These are phyloP conservation scores for Nycticryphes semicollaris DNA, from an alignment of 2,113 vertebrate species.

Conservation along the genomic window DNA sequence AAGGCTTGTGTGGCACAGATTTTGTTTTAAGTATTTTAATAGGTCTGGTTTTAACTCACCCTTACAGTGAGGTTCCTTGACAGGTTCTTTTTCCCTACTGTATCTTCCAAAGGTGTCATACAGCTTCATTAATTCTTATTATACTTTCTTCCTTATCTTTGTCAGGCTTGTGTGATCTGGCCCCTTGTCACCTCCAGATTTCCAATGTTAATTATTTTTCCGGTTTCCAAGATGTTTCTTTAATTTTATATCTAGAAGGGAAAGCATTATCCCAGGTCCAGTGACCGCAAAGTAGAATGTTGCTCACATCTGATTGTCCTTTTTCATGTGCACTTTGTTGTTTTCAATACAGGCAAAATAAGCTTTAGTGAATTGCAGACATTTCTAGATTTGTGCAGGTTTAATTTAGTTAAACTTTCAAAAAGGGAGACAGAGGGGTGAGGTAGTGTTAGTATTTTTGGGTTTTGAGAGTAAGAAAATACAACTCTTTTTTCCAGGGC, in stretches of 20 bases:
- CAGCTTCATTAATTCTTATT: background rate
- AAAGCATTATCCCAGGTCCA: background rate
- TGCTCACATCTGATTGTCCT: background rate
- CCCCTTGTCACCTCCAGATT: background rate
- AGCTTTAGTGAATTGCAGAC: background rate
- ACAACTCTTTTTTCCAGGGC: background rate
- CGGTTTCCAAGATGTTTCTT: background rate
- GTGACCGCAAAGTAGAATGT: background rate
- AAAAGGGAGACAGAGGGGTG: background rate
- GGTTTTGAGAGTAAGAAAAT: background rate
- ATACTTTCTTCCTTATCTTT: background rate
- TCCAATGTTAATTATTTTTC: background rate
- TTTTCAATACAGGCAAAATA: background rate
- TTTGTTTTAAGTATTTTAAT: background rate
- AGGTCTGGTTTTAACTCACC: background rate
- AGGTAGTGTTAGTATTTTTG: background rate
- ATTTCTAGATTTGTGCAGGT: background rate
- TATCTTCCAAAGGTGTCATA: background rate
- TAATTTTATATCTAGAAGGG: background rate
- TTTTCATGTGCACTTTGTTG: background rate
- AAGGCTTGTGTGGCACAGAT: fast-evolving
- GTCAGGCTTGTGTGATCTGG: background rate
- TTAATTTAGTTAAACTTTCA: background rate
- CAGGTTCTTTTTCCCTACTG: background rate
- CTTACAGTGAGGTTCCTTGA: background rate